Percentiles rank a stretch among this genome's conserved stretches.
Evolutionary conservation across 2,888 invertebrate species (phyloP).

Genomic region (Tipula lateralis): DNA sequence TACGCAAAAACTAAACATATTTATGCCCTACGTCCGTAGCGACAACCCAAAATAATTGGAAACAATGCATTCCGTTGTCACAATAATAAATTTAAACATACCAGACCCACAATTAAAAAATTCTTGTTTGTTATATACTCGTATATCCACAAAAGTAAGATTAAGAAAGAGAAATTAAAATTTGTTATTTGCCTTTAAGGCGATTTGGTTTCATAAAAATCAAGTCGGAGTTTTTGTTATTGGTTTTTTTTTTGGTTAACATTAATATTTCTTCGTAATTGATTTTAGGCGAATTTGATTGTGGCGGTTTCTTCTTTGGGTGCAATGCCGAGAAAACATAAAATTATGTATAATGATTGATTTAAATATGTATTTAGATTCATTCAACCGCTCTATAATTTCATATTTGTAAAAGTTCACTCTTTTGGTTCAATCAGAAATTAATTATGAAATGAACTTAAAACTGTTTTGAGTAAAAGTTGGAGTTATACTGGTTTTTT

Average conservation of each 20-base stretch:
- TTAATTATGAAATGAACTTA: no score
- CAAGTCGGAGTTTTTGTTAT: not conserved
- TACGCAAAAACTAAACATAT: not conserved
- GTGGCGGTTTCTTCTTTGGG: not conserved
- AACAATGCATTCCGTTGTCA: slow-evolving; percentile 11
- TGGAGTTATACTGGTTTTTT: no score
- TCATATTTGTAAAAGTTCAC: no score
- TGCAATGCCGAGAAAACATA: not conserved
- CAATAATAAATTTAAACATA: not conserved
- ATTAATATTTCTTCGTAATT: not conserved
- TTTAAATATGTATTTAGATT: not conserved
- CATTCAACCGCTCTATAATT: no score
- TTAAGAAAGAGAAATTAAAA: slow-evolving; percentile 13
- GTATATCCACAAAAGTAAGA: not conserved
- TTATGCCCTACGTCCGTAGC: not conserved
- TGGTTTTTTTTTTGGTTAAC: not conserved
- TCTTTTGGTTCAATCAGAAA: no score
- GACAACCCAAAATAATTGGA: not conserved
- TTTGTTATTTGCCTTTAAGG: not conserved
- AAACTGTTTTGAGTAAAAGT: no score
- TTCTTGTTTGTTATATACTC: not conserved
- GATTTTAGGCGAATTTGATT: not conserved
- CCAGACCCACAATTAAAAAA: not conserved
- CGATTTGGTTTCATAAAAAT: not conserved
- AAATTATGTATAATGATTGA: not conserved